Evolutionary conservation across 2,113 vertebrate genomes (phyloP).

Genomic region (Passerina amoena): DNA sequence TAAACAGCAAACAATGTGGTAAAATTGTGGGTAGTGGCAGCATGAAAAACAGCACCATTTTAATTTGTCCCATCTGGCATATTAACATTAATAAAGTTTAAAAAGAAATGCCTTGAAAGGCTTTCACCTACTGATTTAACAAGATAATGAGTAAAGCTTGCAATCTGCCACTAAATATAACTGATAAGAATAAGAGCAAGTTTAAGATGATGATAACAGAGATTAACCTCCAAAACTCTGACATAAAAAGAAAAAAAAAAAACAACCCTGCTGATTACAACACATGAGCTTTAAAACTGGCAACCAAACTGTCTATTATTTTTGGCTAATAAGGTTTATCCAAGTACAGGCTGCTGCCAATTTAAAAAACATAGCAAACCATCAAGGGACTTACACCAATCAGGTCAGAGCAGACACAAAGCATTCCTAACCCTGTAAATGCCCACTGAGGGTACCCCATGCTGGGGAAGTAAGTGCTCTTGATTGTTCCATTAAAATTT

Average conservation of each 20-base stretch:
- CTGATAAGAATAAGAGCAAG: constrained; percentile 71
- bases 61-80: constrained; percentile 85
- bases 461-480: constrained; percentile 55
- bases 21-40: constrained; percentile 79
- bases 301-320: constrained; percentile 62
- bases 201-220: constrained; percentile 68
- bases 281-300: constrained; percentile 58
- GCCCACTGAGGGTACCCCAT: constrained; percentile 32
- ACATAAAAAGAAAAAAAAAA: constrained; percentile 45
- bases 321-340: constrained; percentile 59
- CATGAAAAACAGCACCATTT: constrained; percentile 80
- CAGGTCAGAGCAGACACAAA: constrained; percentile 50
- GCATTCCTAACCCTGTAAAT: constrained; percentile 56
- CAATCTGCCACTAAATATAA: constrained; percentile 80
- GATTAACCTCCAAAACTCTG: constrained; percentile 72
- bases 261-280: constrained; percentile 60
- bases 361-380: constrained; percentile 41
- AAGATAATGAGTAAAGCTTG: constrained; percentile 82
- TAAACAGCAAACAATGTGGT: constrained; percentile 79
- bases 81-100: constrained; percentile 85
- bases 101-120: constrained; percentile 78
- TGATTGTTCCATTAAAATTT: constrained; percentile 73
- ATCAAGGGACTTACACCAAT: constrained; percentile 36
- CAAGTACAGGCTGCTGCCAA: background rate
- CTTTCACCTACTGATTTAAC: constrained; percentile 85